Evolutionary conservation across 2,113 vertebrate genomes (phyloP), one percentile per base, ranked within the genome.

Genomic region (Corynorhinus townsendii): DNA sequence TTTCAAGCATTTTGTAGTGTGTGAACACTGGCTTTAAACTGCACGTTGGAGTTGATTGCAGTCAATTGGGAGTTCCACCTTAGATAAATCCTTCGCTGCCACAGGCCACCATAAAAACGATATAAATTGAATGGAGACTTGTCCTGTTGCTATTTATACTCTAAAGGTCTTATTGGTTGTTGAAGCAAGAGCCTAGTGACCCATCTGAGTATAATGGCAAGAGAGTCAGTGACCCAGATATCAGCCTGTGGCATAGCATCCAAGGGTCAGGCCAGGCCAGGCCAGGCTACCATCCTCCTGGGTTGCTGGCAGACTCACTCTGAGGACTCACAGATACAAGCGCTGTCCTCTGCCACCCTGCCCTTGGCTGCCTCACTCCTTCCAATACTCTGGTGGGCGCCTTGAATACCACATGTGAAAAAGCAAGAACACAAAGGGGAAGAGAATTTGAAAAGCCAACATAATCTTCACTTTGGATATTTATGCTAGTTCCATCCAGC

Each of bases 1-100:
- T 88, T 90, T 24, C 26, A 97, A 87, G n/a, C 56, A 84, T 90
- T 96, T 89, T 89, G 20, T 5, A 71, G 64, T 90, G 88, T 91
- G 40, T 84, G 83, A 96, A 69, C 40, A 85, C 11, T 87, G 56
- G 26, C 47, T 86, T 89, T 89, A 84, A 97, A 96, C 43, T 52
- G 5, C 76, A 66, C 4, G 11, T 28, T 11, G 19, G 64, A 45
- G 9, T 69, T 56, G 54, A 62, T 35, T 11, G 22, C 30, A 11
- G 35, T 93, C 84, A 4, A 68, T 86, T 89, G 86, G 56, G 68
- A 95, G 93, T 89, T 92, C 38, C 3, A 35, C 45, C 45, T 73
- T 68, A 77, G 84, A 90, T 83, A 92, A 96, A 96, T n/a, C 30
- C 30, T 77, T 93, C 45, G n/a, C 43, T 38, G 15, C n/a, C 22